These are phyloP conservation scores for Limonius californicus DNA, from an alignment of 1,140 invertebrate genomes.

Conservation along the genomic window DNA sequence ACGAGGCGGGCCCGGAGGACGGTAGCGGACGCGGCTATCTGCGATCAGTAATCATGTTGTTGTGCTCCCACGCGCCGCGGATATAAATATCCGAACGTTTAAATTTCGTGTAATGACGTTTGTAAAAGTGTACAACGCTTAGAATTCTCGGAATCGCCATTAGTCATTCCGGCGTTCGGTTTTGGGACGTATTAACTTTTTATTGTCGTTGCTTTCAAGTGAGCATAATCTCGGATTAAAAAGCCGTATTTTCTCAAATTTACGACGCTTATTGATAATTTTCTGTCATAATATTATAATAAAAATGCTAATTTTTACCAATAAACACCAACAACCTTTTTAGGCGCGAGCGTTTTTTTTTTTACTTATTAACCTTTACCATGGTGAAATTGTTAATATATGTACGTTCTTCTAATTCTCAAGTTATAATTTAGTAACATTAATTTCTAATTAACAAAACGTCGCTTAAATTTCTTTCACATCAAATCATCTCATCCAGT, in stretches of 20 bases:
- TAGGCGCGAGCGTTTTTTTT: background rate
- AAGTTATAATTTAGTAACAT: too few relatives aligned
- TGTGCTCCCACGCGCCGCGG: constrained; percentile 24
- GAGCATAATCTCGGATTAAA: constrained; percentile 7
- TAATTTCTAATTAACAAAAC: too few relatives aligned
- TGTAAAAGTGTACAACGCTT: constrained; percentile 24
- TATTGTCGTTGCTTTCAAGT: background rate
- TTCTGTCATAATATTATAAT: background rate
- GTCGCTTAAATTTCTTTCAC: too few relatives aligned
- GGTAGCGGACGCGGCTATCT: constrained; percentile 28
- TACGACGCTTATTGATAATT: constrained; percentile 1
- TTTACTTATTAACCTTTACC: background rate
- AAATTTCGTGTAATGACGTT: constrained; percentile 32
- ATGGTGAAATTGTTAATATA: too few relatives aligned
- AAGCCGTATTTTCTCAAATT: background rate
- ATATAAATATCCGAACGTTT: constrained; percentile 31
- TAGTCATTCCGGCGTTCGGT: background rate
- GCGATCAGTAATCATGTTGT: constrained; percentile 32
- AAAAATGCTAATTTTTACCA: constrained; percentile 6
- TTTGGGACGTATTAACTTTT: background rate
- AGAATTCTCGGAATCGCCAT: constrained; percentile 11
- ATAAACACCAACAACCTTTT: background rate
- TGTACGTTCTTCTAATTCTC: too few relatives aligned
- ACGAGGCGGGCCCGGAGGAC: constrained; percentile 22
- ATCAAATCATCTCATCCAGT: too few relatives aligned